Evolutionary conservation across 2,888 invertebrate species (phyloP).

Genomic region (Halictus ligatus): DNA sequence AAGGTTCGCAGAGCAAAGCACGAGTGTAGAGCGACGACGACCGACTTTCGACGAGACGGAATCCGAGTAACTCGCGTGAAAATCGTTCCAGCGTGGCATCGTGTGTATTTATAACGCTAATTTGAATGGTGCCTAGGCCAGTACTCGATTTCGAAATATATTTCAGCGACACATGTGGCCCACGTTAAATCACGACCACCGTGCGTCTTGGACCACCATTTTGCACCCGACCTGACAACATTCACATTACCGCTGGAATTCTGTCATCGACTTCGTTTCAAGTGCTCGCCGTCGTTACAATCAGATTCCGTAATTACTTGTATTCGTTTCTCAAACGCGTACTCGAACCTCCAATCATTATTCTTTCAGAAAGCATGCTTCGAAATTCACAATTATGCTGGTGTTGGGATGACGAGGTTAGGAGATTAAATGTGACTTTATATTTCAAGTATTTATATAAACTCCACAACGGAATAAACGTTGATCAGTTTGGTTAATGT

Average conservation of each 20-base stretch:
- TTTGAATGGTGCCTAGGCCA: conserved; percentile 58
- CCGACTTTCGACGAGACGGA: conserved; percentile 8
- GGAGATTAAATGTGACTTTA: too few species aligned
- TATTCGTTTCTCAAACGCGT: too few species aligned
- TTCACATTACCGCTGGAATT: neutral
- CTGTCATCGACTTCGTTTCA: neutral
- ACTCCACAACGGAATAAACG: too few species aligned
- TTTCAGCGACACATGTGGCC: conserved; percentile 49
- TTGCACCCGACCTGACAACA: conserved; percentile 38
- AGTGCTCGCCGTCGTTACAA: neutral
- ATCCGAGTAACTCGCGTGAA: conserved; percentile 3
- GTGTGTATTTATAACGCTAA: conserved; percentile 46
- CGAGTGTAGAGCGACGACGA: neutral
- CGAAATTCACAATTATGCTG: neutral
- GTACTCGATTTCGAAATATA: conserved; percentile 52
- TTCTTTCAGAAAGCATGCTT: neutral
- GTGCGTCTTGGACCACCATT: conserved; percentile 25
- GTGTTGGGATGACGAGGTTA: too few species aligned
- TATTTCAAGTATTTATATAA: too few species aligned
- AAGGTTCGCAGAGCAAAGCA: neutral
- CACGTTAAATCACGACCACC: conserved; percentile 48
- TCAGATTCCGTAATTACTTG: too few species aligned
- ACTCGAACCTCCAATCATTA: neutral
- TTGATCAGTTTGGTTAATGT: too few species aligned
- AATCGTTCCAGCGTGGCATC: conserved; percentile 26